Evolutionary conservation across 2,113 vertebrate species (phyloP), one percentile per base, ranked within the genome.

Genomic region (Takifugu flavidus): DNA sequence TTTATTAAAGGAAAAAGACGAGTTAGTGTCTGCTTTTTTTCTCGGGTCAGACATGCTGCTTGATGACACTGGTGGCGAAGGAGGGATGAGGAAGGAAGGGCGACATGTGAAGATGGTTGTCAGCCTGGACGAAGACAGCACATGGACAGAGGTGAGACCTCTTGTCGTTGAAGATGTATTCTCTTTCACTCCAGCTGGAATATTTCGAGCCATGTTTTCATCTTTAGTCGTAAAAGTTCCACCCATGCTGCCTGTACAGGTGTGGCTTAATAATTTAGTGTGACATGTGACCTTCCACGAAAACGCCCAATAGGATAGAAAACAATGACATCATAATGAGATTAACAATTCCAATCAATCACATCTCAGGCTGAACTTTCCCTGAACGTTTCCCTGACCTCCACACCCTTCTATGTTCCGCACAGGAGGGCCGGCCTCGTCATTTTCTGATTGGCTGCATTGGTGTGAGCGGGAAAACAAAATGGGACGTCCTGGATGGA

Each of bases 401-500:
- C 28, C 43, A 42, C 51, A 15, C 13, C 27, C 49, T 31, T 10
- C 20, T 1, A 0, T 60, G 12, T 65, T 46, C 62, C 13, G 43
- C 26, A 15, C 75, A 98, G 96, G 95, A 95, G 50, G 88, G 82
- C 26, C 93, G 91, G 42, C 83, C 88, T 25, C 92, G 91, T 4
- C 78, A 92, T 53, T 99, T 98, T 71, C 94, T 98, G 52, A 95
- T 99, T 31, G 96, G 97, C 46, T 96, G 96, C 84, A 98, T 99
- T 8, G 95, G 96, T 3, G 96, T 99, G 34, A 97, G 97, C 3
- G 97, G 97, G 20, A 99, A 99, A 89, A 99, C 97, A 58, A 99
- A 97, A 60, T 99, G 97, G 97, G 96, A 98, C 46, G 95, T 99
- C 25, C 91, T 99, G 77, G 97, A 98, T 44, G 96, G 96, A 28